phyloP scores from a whole-genome alignment of 2,888 invertebrate species.

The Andricus quercusramuli region DNA sequence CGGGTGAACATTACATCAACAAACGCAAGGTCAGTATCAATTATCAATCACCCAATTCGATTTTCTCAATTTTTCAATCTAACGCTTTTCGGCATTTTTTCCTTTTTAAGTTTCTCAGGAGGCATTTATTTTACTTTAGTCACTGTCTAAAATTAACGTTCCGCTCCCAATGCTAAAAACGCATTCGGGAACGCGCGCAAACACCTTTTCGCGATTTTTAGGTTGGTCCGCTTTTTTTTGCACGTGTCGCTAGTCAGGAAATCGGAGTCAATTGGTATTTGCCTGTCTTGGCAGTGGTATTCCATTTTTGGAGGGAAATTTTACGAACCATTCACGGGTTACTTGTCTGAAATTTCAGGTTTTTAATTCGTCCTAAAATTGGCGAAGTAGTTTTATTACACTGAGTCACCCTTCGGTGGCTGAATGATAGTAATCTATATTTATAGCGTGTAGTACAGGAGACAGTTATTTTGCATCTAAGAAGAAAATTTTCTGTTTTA shows the following conservation, averaged over 20 bases:
- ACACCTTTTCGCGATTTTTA: constrained; percentile 20
- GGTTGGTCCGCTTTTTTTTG: constrained; percentile 9
- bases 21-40: constrained; percentile 79
- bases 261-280: neutral
- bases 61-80: neutral
- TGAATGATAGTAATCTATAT: neutral
- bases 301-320: neutral
- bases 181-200: constrained; percentile 28
- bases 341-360: neutral
- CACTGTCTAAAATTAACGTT: constrained; percentile 39
- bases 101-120: constrained; percentile 4
- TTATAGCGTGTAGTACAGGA: neutral
- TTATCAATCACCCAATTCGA: neutral
- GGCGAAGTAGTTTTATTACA: neutral
- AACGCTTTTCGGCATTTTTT: neutral
- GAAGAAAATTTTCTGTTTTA: neutral
- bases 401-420: neutral
- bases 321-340: neutral
- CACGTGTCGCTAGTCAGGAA: constrained; percentile 3
- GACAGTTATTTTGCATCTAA: neutral
- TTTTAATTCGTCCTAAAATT: neutral
- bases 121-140: constrained; percentile 39
- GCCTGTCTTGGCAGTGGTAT: neutral
- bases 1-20: constrained; percentile 82
- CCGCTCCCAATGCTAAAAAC: constrained; percentile 36